Base-by-base conservation (phyloP, 2,113 vertebrate genomes). In the Microtus pennsylvanicus region DNA sequence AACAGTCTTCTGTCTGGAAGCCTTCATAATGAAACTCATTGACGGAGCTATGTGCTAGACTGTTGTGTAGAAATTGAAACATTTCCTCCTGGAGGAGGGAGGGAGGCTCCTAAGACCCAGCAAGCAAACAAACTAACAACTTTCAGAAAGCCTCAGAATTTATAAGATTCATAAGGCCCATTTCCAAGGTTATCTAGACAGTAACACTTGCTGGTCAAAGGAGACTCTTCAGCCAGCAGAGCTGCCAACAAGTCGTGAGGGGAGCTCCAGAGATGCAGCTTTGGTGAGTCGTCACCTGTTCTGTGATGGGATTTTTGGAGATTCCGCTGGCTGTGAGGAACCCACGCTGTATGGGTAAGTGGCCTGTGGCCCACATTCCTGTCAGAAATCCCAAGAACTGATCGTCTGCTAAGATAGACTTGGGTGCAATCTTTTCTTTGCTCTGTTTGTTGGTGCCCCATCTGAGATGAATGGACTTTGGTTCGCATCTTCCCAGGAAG, bases 1-100 rank as follows among this genome's bases (percentile, higher is more conserved):
- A n/a, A 47, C 72, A 26, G 16, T 78, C 26, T 90, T 47, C 35
- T 77, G 11, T 89, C 89, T 55, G 69, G 63, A 75, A 75, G 5
- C 33, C 55, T 92, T 97, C 26, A 86, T 47, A 30, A 92, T 78
- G 38, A 91, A 88, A 38, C 86, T 83, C 72, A 69, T 5, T 24
- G 26, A 12, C 90, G 86, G 52, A 65, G n/a, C 86, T 74, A 1
- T 14, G 50, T 67, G 80, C 30, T 67, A 67, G 38, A 86, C 65
- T 87, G 3, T 13, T 69, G 30, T 70, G 45, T 70, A 35, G 42
- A 42, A 87, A n/a, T n/a, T 70, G 45, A 50, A 87, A n/a, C 85
- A 50, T 50, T 87, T 30, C 11, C 30, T 69, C 45, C 65, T 67
- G 38, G 26, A 67, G 42, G 45, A 87, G 65, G 65, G 42, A 47